Percentiles rank a stretch among this genome's conserved stretches.
These are phyloP conservation scores for Cryptophagus acutangulus DNA, from an alignment of 2,888 invertebrate species.

Conservation along the genomic window DNA sequence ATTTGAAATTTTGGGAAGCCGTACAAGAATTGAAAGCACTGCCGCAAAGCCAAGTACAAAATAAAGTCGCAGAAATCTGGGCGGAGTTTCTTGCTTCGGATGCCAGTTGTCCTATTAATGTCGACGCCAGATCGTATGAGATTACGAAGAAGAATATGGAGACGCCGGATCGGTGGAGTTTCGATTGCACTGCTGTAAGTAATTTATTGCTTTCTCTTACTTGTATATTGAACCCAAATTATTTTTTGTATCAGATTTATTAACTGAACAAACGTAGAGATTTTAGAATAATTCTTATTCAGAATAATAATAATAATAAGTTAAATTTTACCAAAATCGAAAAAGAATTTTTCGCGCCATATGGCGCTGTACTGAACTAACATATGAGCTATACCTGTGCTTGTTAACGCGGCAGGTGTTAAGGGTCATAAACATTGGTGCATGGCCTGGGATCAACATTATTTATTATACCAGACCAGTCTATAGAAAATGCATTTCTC, in stretches of 20 bases:
- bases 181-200: conserved; percentile 92
- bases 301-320: too few relatives aligned
- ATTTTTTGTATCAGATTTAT: conserved; percentile 6
- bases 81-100: conserved; percentile 89
- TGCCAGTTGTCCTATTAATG: conserved; percentile 94
- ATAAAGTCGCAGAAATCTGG: conserved; percentile 83
- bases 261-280: neutral
- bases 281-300: conserved; percentile 4
- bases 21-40: conserved; percentile 88
- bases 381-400: too few relatives aligned
- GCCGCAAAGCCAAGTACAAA: conserved; percentile 78
- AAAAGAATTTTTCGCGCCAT: too few relatives aligned
- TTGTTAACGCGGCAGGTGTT: too few relatives aligned
- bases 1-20: conserved; percentile 95
- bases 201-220: too few relatives aligned
- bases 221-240: neutral
- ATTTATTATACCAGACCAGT: too few relatives aligned
- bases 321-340: too few relatives aligned
- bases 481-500: too few relatives aligned
- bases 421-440: too few relatives aligned
- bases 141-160: conserved; percentile 75
- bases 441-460: too few relatives aligned
- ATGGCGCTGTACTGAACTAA: too few relatives aligned
- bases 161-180: conserved; percentile 86
- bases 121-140: conserved; percentile 89